A percentile compares a stretch with the other conserved stretches of the same genome.
These are phyloP conservation scores for Oscarella lobularis DNA, from an alignment of 37 sponge, comb jelly and placozoan species.

Conservation along the genomic window DNA sequence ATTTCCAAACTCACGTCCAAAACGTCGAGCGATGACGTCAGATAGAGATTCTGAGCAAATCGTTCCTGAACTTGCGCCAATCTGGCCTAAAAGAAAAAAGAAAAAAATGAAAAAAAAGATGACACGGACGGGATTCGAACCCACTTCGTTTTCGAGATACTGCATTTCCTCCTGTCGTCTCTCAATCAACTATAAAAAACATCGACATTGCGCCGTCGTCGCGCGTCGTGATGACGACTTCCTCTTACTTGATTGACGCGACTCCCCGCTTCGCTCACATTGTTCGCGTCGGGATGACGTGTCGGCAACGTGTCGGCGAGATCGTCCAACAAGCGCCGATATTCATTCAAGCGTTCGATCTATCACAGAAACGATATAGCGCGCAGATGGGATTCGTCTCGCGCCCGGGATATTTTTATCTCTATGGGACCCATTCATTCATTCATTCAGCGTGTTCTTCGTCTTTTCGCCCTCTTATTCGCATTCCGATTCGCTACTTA, in stretches of 20 bases:
- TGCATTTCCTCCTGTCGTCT: neutral
- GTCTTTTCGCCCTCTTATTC: too few species aligned
- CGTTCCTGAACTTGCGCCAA: constrained; percentile 1
- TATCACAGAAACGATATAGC: too few species aligned
- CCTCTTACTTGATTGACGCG: neutral
- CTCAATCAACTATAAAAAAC: neutral
- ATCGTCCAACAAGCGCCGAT: neutral
- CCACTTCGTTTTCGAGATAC: neutral
- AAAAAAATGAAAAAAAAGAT: neutral
- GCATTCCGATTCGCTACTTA: too few species aligned
- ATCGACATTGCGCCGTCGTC: too few species aligned
- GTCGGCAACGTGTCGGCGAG: neutral
- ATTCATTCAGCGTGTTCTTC: too few species aligned
- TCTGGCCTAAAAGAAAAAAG: neutral
- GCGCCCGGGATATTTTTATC: too few species aligned
- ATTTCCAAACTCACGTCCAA: neutral
- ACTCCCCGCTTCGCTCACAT: neutral
- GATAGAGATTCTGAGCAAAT: neutral
- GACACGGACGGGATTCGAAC: neutral
- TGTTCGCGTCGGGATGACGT: neutral
- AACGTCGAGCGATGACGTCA: neutral
- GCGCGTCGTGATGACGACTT: too few species aligned
- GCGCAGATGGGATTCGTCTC: too few species aligned
- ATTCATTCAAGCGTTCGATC: neutral
- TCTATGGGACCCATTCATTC: too few species aligned